Percentiles rank a stretch among this genome's conserved stretches.
Conservation (phyloP, 2,113 vertebrate genomes). For the Empidonax traillii region DNA sequence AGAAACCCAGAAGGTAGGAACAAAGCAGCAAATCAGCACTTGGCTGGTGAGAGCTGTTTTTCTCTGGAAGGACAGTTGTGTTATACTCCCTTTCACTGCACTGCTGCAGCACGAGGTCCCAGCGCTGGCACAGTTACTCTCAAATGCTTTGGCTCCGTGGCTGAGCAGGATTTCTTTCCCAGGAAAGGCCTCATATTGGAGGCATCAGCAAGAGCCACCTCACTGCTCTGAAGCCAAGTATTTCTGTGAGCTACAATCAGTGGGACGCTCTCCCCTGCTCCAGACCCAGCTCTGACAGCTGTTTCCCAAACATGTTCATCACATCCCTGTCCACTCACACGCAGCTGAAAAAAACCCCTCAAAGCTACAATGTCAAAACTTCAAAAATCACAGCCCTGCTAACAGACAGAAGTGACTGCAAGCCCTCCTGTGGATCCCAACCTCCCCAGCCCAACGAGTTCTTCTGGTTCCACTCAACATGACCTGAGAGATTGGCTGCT, state of each 20-base stretch:
- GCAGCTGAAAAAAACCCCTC: not conserved
- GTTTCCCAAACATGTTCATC: not conserved
- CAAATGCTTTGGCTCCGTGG: not conserved
- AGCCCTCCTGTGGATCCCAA: not conserved
- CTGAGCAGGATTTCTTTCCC: not conserved
- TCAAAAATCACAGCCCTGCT: not conserved
- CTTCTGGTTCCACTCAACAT: not conserved
- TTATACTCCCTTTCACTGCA: fast-evolving
- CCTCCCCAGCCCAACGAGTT: not conserved
- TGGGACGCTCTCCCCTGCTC: not conserved
- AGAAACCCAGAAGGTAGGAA: not conserved
- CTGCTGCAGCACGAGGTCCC: not conserved
- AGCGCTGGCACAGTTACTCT: fast-evolving
- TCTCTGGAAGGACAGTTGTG: not conserved
- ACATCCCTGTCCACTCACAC: not conserved
- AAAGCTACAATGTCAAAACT: not conserved
- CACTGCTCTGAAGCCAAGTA: not conserved
- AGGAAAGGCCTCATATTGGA: not conserved
- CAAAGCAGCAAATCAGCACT: not conserved
- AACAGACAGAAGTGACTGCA: not conserved
- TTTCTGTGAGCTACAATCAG: not conserved
- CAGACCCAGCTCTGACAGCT: not conserved
- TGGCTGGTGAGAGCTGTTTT: not conserved
- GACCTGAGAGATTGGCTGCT: not conserved
- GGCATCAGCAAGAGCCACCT: not conserved